Evolutionary conservation across 2,888 invertebrate species (phyloP).

Genomic region (Embidobia sp.): DNA sequence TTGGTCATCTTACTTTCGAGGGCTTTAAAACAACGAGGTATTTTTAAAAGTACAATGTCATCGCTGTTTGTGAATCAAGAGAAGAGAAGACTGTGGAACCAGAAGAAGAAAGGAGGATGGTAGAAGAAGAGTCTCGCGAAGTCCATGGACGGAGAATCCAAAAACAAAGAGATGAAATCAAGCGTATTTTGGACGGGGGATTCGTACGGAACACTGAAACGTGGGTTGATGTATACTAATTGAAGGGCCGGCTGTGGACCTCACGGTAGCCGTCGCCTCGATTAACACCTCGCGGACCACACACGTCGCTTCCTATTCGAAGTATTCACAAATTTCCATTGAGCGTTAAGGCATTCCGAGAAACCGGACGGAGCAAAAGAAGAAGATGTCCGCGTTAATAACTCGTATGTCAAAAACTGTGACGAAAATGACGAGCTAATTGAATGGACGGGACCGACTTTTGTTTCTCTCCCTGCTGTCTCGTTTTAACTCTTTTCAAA

Average conservation of each 20-base stretch:
- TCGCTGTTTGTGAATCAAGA: conserved; percentile 11
- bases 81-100: conserved; percentile 1
- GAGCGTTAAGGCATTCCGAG: conserved; percentile 49
- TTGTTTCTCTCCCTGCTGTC: background rate
- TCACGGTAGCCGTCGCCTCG: conserved; percentile 76
- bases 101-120: conserved; percentile 4
- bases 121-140: conserved; percentile 8
- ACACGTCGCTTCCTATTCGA: conserved; percentile 70
- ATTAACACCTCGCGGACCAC: conserved; percentile 78
- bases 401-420: conserved; percentile 48
- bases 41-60: conserved; percentile 40
- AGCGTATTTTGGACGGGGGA: conserved; percentile 40
- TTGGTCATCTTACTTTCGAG: conserved; percentile 46
- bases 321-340: conserved; percentile 63
- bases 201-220: conserved; percentile 48
- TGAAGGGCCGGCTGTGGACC: conserved; percentile 78
- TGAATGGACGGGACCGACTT: conserved; percentile 33
- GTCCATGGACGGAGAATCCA: conserved; percentile 19
- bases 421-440: conserved; percentile 58
- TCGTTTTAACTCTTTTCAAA: background rate
- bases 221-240: conserved; percentile 77
- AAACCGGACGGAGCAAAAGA: conserved; percentile 40
- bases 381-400: conserved; percentile 37
- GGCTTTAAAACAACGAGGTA: conserved; percentile 29
- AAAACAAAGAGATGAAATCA: conserved; percentile 34